Conservation (phyloP, 2,888 invertebrate genomes). For the Capitulum mitella region DNA sequence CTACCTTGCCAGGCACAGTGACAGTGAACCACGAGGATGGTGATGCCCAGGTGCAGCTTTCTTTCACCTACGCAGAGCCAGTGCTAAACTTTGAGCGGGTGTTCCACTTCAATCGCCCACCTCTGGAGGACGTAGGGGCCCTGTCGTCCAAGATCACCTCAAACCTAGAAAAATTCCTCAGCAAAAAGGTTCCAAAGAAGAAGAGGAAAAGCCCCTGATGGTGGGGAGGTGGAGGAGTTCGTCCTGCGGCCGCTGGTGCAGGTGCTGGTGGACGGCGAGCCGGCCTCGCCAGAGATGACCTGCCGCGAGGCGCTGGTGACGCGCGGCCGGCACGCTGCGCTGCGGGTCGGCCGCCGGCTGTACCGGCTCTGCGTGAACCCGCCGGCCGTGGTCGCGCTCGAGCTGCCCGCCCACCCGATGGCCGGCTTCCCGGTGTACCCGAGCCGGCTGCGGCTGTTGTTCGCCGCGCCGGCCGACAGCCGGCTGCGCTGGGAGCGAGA, state of each 20-base stretch:
- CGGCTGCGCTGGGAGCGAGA: constrained; percentile 60
- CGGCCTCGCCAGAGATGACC: constrained; percentile 40
- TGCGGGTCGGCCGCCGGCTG: constrained; percentile 53
- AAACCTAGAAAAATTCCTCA: constrained; percentile 58
- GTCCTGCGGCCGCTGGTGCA: background rate
- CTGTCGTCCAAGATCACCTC: constrained; percentile 55
- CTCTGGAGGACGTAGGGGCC: constrained; percentile 54
- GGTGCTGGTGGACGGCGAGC: constrained; percentile 34
- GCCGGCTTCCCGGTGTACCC: constrained; percentile 70
- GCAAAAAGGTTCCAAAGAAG: constrained; percentile 47
- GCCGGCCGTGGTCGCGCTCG: constrained; percentile 60
- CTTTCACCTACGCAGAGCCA: background rate
- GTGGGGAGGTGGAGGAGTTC: no score
- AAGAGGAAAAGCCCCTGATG: constrained; percentile 33
- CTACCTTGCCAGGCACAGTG: background rate
- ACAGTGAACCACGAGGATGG: background rate
- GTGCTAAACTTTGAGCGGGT: background rate
- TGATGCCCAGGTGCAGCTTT: background rate
- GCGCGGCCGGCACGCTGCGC: constrained; percentile 41
- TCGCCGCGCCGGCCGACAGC: constrained; percentile 53
- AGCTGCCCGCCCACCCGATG: constrained; percentile 62
- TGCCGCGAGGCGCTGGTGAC: constrained; percentile 40
- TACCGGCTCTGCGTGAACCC: constrained; percentile 63
- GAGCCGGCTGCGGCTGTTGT: constrained; percentile 57
- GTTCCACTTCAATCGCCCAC: constrained; percentile 62